Conservation (phyloP, 92 coral and sea anemone genomes). For the Porites divaricata region DNA sequence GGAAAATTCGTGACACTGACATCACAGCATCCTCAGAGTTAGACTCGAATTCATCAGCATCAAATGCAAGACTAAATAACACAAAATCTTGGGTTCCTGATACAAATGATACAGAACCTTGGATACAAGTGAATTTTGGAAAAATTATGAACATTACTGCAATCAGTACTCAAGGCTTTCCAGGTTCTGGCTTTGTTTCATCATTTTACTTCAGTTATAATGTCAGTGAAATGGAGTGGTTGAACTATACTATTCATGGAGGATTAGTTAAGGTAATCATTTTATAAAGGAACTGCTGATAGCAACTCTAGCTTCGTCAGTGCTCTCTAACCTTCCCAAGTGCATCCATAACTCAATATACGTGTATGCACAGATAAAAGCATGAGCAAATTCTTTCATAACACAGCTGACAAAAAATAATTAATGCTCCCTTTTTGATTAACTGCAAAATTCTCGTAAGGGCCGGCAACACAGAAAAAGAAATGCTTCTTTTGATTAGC, state of each 20-base stretch:
- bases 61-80: slow-evolving; percentile 59
- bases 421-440: too few relatives aligned
- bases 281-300: neutral
- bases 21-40: slow-evolving; percentile 60
- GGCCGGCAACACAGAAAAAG: too few relatives aligned
- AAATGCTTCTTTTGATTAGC: too few relatives aligned
- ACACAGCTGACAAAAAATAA: too few relatives aligned
- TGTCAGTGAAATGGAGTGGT: slow-evolving; percentile 57
- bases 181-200: slow-evolving; percentile 42
- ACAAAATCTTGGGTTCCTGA: slow-evolving; percentile 68
- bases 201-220: slow-evolving; percentile 51
- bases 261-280: neutral
- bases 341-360: too few relatives aligned
- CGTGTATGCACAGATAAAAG: too few relatives aligned
- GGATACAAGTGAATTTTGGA: slow-evolving; percentile 73
- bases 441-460: too few relatives aligned
- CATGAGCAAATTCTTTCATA: too few relatives aligned
- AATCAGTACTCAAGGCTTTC: slow-evolving; percentile 74
- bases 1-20: slow-evolving; percentile 55
- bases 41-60: slow-evolving; percentile 42
- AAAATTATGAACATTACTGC: slow-evolving; percentile 48
- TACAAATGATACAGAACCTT: slow-evolving; percentile 43
- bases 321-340: too few relatives aligned
- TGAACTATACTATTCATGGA: slow-evolving; percentile 51
- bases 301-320: too few relatives aligned